Evolutionary conservation across 2,113 vertebrate genomes (phyloP), one percentile per base, ranked within the genome.

Genomic region (Eurypyga helias): DNA sequence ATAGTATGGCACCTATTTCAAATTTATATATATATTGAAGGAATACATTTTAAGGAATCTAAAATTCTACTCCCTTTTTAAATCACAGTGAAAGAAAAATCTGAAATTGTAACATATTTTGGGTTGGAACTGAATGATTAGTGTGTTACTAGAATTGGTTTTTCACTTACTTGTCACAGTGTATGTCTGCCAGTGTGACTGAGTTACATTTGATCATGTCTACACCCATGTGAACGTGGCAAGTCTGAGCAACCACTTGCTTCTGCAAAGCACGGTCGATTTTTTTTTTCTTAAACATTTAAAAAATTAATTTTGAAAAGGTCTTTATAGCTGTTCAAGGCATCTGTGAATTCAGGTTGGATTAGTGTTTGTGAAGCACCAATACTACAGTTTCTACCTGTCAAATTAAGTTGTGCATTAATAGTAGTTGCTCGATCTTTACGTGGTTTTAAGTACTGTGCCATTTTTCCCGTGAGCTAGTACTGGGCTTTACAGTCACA

Each of bases 231-330:
- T 71, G 51, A 90, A 58, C 13, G 3, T 12, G 54, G 16, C 16
- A 51, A 45, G 45, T 19, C 64, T 85, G 45, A 81, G 41, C 33
- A 82, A 36, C 43, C 24, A 9, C 19, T 83, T 73, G 21, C 60
- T 81, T 52, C n/a, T 92, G 36, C 36, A 87, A 62, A 79, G 31
- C 36, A 25, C 23, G 52, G 21, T 49, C 8, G 13, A 13, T 61
- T 80, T 70, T 93, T n/a, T 41, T 41, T 41, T 94, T 71, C 89
- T 89, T 69, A 62, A 96, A 87, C 58, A 55, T 93, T 81, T 64
- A 80, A 70, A 87, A 96, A 87, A 85, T 29, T 24, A 51, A 70
- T 89, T 97, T 95, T 86, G n/a, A 72, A 95, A 83, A 89, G 89
- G 89, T 67, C 51, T 89, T 71, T 62, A 81, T 92, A 61, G 38